These are phyloP conservation scores for Cherax destructor DNA, from an alignment of 1,140 invertebrate species.

Conservation along the genomic window DNA sequence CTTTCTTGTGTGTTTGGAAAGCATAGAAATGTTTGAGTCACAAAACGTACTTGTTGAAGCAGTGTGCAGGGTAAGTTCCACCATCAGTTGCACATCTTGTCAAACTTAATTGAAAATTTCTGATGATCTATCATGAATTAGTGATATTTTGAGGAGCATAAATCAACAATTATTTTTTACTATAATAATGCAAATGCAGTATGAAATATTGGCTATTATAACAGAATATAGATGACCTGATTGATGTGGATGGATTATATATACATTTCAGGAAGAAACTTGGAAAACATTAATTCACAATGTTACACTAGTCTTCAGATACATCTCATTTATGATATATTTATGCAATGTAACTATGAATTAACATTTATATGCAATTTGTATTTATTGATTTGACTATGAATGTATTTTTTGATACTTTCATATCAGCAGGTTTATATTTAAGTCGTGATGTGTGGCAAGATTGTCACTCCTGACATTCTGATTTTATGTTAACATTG, in stretches of 20 bases:
- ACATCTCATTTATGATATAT: not conserved
- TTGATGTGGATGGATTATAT: no score
- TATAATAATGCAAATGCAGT: not conserved
- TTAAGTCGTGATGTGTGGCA: not conserved
- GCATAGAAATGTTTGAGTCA: conserved; percentile 40
- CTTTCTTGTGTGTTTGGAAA: conserved; percentile 33
- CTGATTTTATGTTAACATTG: no score
- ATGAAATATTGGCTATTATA: not conserved
- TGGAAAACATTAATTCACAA: not conserved
- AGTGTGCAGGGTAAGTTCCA: not conserved
- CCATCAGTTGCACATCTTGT: not conserved
- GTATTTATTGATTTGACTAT: not conserved
- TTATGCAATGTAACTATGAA: not conserved
- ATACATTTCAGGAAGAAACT: not conserved
- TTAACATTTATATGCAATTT: not conserved
- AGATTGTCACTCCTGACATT: no score
- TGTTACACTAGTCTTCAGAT: not conserved
- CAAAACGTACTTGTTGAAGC: not conserved
- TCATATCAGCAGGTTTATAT: not conserved
- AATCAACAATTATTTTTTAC: not conserved
- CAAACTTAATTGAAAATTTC: not conserved
- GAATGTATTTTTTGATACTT: not conserved
- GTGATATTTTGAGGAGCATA: not conserved
- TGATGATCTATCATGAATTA: not conserved
- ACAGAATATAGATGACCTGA: not conserved